Conservation (phyloP, 2,888 invertebrate genomes). For the Lutraria lutraria region DNA sequence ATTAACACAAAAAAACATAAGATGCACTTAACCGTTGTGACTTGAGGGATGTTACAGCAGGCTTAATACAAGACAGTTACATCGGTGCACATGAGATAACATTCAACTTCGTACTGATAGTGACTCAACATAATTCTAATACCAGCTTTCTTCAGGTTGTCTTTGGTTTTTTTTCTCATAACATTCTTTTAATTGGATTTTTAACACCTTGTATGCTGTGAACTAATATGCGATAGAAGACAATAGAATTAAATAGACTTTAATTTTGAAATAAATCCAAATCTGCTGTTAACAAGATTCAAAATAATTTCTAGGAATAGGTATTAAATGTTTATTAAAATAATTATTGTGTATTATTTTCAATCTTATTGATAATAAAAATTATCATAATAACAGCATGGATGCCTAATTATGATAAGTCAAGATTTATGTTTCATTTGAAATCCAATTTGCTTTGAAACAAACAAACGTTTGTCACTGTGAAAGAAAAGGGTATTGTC, state of each 20-base stretch:
- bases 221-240: neutral
- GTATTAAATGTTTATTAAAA: neutral
- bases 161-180: neutral
- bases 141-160: neutral
- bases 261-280: neutral
- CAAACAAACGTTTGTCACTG: neutral
- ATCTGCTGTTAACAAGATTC: neutral
- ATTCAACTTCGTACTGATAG: neutral
- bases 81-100: neutral
- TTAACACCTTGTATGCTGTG: neutral
- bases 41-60: neutral
- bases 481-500: neutral
- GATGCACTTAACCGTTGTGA: neutral
- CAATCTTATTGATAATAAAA: neutral
- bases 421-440: neutral
- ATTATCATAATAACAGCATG: neutral
- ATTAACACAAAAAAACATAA: neutral
- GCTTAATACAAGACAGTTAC: neutral
- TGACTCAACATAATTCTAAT: neutral
- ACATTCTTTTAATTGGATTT: neutral
- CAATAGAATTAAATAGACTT: no score
- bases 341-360: neutral
- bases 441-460: neutral
- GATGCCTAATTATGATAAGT: neutral
- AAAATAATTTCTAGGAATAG: neutral